phyloP scores from a whole-genome alignment of 37 sponge, comb jelly and placozoan species.

The Geodia barretti region DNA sequence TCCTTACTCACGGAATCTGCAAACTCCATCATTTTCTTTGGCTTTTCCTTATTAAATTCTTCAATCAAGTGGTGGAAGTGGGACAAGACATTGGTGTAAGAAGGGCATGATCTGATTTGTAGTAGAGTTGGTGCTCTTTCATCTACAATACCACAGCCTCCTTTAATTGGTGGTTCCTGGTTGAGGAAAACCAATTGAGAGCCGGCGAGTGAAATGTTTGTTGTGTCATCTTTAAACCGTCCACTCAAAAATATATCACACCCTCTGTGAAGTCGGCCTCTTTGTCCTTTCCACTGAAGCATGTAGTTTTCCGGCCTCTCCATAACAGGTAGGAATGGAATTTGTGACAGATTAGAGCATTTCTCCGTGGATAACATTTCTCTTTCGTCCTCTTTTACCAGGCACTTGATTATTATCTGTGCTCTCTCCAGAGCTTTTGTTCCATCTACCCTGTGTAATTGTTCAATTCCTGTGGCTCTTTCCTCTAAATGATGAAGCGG shows the following conservation, averaged over 20 bases:
- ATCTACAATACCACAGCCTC: neutral
- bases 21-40: neutral
- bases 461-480: constrained; percentile 14
- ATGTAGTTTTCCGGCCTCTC: constrained; percentile 8
- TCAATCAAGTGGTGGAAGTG: constrained; percentile 21
- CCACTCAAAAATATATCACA: neutral
- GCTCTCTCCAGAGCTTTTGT: constrained; percentile 19
- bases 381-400: neutral
- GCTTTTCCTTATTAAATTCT: neutral
- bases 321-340: constrained; percentile 33
- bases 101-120: constrained; percentile 4
- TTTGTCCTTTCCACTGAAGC: neutral
- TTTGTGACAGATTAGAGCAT: neutral
- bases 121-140: neutral
- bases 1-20: neutral
- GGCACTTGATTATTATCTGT: constrained; percentile 15
- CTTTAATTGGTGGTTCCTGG: neutral
- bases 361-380: neutral
- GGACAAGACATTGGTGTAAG: neutral
- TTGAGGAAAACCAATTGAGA: neutral
- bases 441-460: neutral
- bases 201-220: constrained; percentile 5
- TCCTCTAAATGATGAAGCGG: constrained; percentile 26
- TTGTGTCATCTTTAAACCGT: neutral
- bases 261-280: neutral